Percentiles rank a stretch among this genome's conserved stretches.
Evolutionary conservation across 2,113 vertebrate species (phyloP).

Genomic region (Chiloscyllium plagiosum): DNA sequence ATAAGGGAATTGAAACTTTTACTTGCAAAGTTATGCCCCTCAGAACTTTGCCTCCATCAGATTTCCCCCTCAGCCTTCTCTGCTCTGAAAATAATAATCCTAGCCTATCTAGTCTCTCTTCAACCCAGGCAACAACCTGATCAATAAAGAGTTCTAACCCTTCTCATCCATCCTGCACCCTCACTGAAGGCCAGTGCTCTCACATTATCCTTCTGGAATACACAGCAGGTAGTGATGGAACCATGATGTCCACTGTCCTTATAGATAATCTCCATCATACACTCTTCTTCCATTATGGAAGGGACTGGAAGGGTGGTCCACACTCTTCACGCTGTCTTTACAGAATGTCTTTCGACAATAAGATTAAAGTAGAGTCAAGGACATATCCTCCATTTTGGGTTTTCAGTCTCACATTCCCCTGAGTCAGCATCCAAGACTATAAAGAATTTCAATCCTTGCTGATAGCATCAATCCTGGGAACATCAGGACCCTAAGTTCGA

Average conservation of each 20-base stretch:
- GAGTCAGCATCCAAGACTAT: background rate
- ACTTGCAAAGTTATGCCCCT: too few relatives aligned
- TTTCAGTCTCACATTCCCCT: background rate
- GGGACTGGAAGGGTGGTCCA: background rate
- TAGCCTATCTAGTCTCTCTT: too few relatives aligned
- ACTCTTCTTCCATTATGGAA: background rate
- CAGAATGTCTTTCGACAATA: background rate
- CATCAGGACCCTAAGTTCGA: too few relatives aligned
- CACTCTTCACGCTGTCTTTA: background rate
- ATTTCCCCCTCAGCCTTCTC: too few relatives aligned
- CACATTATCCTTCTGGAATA: background rate
- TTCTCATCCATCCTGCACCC: background rate
- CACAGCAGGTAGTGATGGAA: background rate
- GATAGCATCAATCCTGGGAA: too few relatives aligned
- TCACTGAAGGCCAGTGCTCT: background rate
- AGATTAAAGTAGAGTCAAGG: background rate
- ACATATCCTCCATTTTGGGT: background rate
- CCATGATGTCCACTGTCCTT: background rate
- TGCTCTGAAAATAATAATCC: too few relatives aligned
- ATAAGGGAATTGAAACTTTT: too few relatives aligned
- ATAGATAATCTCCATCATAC: background rate
- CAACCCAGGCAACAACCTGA: too few relatives aligned
- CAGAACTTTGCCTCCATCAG: too few relatives aligned
- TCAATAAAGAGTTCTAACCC: too few relatives aligned
- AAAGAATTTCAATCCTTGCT: background rate